Evolutionary conservation across 2,113 vertebrate genomes (phyloP), one percentile per base, ranked within the genome.

Genomic region (Nothocercus julius): DNA sequence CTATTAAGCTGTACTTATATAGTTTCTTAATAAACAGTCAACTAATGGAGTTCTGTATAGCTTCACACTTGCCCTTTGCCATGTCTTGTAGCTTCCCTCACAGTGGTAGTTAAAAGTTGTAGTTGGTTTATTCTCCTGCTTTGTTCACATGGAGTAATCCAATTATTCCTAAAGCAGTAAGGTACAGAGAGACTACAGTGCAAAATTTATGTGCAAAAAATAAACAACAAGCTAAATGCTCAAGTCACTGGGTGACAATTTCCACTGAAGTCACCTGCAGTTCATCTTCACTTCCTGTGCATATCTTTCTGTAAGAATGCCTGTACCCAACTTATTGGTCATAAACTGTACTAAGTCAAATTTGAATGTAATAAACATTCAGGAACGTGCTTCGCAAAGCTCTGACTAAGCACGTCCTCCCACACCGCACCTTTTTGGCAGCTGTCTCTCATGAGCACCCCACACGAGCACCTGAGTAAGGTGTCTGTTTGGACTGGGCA

Each of bases 141-240:
- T 90, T 53, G 13, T 89, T 94, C 34, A 12, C 44, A 7, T 34
- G 82, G 74, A 69, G 25, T 44, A 28, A 79, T 66, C 84, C n/a
- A 49, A 75, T 85, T 89, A n/a, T 75, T 87, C 42, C 87, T 74
- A 73, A 90, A 96, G 42, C 28, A 47, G 32, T 53, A 42, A 92
- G 82, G 87, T 79, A 82, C 36, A 73, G 85, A 18, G 49, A 53
- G 47, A 80, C 45, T 78, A 66, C 36, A 40, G 49, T 32, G 63
- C 66, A 77, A 81, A 89, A 87, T 25, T 58, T 76, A 76, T 80
- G 75, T n/a, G 42, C 91, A 91, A 66, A 85, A 95, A 94, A 69
- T 84, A 93, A 82, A 25, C 18, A 93, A 21, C 40, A 79, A 34
- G 66, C 58, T 62, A 92, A 95, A 67, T 34, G 25, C 12, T 84